phyloP scores from a whole-genome alignment of 2,888 invertebrate genomes.

The Crocallis elinguaria region DNA sequence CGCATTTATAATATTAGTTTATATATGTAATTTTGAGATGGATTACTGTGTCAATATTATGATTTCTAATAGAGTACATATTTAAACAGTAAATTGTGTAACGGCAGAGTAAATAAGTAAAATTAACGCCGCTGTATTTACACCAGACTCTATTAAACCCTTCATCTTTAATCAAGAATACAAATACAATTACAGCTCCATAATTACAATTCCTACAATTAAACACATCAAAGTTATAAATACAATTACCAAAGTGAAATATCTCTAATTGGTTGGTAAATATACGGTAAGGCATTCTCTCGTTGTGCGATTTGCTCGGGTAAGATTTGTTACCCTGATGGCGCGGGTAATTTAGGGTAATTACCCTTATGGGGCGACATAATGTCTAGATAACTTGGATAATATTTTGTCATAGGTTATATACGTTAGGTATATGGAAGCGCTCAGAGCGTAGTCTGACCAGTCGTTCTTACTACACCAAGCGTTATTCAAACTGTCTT shows the following conservation, averaged over 20 bases:
- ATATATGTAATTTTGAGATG: too few relatives aligned
- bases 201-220: conserved; percentile 1
- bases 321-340: conserved; percentile 6
- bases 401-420: too few relatives aligned
- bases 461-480: too few relatives aligned
- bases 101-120: too few relatives aligned
- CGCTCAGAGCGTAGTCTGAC: too few relatives aligned
- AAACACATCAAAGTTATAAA: conserved; percentile 6
- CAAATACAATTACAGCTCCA: conserved; percentile 1
- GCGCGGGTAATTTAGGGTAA: conserved; percentile 12
- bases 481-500: too few relatives aligned
- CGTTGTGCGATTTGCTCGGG: conserved; percentile 6
- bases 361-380: conserved; percentile 1
- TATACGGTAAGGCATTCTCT: conserved; percentile 24
- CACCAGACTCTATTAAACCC: background rate
- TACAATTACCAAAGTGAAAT: conserved; percentile 21
- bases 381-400: background rate
- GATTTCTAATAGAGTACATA: background rate
- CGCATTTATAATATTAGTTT: too few relatives aligned
- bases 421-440: too few relatives aligned
- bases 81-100: background rate
- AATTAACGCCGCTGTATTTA: conserved; percentile 2
- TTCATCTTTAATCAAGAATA: conserved; percentile 9
- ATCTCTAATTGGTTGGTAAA: conserved; percentile 35
- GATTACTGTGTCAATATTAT: too few relatives aligned